Percentiles rank a stretch among this genome's conserved stretches.
phyloP scores from a whole-genome alignment of 2,888 invertebrate species.

The Mythimna albipuncta region DNA sequence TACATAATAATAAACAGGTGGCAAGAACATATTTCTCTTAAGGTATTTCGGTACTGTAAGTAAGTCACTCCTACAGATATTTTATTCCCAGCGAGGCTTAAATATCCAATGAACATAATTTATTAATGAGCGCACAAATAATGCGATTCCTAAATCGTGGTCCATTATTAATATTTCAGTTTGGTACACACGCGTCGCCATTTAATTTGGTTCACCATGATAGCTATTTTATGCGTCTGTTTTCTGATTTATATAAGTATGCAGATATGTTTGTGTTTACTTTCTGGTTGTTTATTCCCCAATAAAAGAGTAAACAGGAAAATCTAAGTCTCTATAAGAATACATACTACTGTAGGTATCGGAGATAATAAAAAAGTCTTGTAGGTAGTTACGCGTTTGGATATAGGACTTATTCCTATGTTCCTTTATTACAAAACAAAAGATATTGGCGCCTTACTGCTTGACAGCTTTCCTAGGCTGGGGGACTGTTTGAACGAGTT shows the following conservation, averaged over 20 bases:
- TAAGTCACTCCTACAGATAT: neutral
- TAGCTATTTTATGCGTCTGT: conserved; percentile 12
- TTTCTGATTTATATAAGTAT: conserved; percentile 28
- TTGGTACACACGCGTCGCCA: neutral
- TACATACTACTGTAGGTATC: neutral
- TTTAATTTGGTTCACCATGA: conserved; percentile 1
- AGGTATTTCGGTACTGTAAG: neutral
- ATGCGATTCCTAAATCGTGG: conserved; percentile 14
- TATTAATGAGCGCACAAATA: neutral
- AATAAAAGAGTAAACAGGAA: conserved; percentile 55
- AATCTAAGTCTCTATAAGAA: conserved; percentile 1
- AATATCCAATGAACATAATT: neutral
- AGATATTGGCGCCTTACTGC: too few relatives aligned
- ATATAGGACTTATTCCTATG: too few relatives aligned
- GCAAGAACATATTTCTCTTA: neutral
- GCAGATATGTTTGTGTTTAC: conserved; percentile 41
- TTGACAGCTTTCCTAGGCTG: too few relatives aligned
- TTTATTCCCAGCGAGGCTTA: neutral
- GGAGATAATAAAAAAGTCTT: too few relatives aligned
- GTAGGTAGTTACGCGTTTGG: too few relatives aligned
- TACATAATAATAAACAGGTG: conserved; percentile 7
- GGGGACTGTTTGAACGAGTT: too few relatives aligned
- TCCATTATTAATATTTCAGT: conserved; percentile 1
- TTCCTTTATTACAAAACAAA: too few relatives aligned
- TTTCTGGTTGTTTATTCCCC: conserved; percentile 37